These are phyloP conservation scores for Agrilus cyanescens DNA, from an alignment of 2,888 invertebrate species.

Conservation along the genomic window DNA sequence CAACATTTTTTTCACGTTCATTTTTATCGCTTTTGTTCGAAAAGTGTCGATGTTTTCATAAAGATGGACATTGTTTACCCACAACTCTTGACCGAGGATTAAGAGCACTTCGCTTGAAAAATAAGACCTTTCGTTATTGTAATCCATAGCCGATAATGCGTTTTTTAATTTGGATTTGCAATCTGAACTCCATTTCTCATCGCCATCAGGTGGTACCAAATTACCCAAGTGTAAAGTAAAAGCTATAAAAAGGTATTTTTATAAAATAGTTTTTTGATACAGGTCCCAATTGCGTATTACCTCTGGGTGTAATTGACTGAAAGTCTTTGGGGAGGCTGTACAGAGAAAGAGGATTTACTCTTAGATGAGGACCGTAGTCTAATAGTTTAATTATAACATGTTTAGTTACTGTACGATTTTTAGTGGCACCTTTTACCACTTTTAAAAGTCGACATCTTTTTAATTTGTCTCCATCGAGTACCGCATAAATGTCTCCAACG, in stretches of 20 bases:
- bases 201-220: slow-evolving; percentile 26
- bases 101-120: slow-evolving; percentile 41
- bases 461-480: slow-evolving; percentile 34
- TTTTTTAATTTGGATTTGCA: slow-evolving; percentile 8
- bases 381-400: slow-evolving; percentile 42
- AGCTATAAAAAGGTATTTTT: no score
- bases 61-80: slow-evolving; percentile 51
- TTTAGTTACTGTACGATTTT: slow-evolving; percentile 15
- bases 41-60: slow-evolving; percentile 41
- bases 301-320: slow-evolving; percentile 36
- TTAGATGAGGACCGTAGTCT: slow-evolving; percentile 44
- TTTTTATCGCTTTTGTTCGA: slow-evolving; percentile 40
- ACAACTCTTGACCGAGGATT: slow-evolving; percentile 48
- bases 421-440: slow-evolving; percentile 28
- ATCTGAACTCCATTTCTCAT: slow-evolving; percentile 19
- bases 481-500: slow-evolving; percentile 47
- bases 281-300: slow-evolving; percentile 13
- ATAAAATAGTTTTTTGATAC: background rate
- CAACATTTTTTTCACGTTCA: slow-evolving; percentile 43
- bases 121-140: slow-evolving; percentile 16
- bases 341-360: slow-evolving; percentile 34
- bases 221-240: slow-evolving; percentile 20
- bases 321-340: slow-evolving; percentile 42
- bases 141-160: slow-evolving; percentile 5
- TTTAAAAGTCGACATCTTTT: slow-evolving; percentile 45